A percentile compares a stretch with the other conserved stretches of the same genome.
These are phyloP conservation scores for Scolopax rusticola DNA, from an alignment of 2,797 vertebrate species.

Conservation along the genomic window DNA sequence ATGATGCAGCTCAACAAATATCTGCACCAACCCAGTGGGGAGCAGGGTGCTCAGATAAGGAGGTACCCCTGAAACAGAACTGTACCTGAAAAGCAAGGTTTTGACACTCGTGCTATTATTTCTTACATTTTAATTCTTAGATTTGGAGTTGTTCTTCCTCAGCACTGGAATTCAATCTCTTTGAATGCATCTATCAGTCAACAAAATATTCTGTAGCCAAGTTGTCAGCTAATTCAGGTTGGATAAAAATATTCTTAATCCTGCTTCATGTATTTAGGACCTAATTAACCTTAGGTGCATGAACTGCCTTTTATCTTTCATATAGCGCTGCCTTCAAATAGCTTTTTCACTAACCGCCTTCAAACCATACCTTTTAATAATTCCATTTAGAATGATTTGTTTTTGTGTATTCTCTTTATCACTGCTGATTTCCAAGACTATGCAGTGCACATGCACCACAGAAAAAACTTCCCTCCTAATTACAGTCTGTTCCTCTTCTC, in stretches of 20 bases:
- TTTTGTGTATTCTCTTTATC: neutral
- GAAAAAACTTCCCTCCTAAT: neutral
- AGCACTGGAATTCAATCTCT: neutral
- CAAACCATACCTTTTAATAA: neutral
- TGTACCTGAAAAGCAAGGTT: neutral
- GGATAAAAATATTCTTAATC: neutral
- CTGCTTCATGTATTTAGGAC: neutral
- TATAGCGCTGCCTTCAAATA: neutral
- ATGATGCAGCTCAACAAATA: neutral
- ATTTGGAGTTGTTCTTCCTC: neutral
- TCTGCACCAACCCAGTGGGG: accelerated
- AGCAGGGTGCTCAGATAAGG: neutral
- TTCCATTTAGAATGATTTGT: neutral
- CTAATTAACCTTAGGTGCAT: neutral
- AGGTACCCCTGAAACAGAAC: neutral
- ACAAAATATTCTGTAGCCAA: neutral
- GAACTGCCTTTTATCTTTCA: neutral
- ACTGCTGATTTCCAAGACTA: neutral
- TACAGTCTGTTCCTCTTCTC: neutral
- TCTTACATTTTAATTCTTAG: neutral
- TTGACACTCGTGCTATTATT: neutral
- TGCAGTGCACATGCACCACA: neutral
- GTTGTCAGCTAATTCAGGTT: neutral
- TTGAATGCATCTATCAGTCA: neutral
- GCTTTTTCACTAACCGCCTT: neutral